Conservation (phyloP, 2,113 vertebrate genomes). For the Perognathus longimembris region DNA sequence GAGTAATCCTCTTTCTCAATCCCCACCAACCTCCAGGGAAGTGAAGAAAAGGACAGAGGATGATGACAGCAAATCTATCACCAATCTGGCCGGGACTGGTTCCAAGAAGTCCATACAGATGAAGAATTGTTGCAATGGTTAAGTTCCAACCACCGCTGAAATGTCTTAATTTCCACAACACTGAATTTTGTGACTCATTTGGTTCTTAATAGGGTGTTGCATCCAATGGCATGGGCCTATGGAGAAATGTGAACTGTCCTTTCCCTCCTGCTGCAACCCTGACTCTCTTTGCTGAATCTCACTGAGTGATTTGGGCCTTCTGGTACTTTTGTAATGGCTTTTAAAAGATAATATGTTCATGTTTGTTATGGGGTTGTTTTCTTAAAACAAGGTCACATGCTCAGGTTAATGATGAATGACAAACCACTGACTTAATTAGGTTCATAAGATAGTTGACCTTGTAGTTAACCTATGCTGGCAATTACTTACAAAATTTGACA, state of each 20-base stretch:
- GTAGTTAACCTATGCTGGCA: neutral
- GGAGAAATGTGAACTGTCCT: neutral
- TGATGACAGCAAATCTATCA: constrained; percentile 87
- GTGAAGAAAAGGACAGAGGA: constrained; percentile 90
- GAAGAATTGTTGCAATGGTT: constrained; percentile 91
- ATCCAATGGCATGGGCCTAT: rapidly evolving
- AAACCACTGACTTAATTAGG: neutral
- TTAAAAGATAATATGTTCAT: neutral
- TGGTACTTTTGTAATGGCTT: neutral
- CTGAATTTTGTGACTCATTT: neutral
- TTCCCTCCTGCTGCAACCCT: neutral
- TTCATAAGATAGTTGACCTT: neutral
- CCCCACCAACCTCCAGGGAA: constrained; percentile 85
- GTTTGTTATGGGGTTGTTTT: neutral
- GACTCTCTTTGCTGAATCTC: neutral
- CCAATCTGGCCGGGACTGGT: constrained; percentile 85
- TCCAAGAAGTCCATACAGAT: constrained; percentile 87
- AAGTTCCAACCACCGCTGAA: constrained; percentile 10
- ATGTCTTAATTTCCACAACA: neutral
- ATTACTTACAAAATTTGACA: neutral
- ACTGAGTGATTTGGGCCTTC: neutral
- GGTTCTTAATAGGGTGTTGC: neutral
- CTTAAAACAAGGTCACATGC: neutral
- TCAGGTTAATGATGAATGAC: neutral
- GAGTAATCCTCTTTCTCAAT: neutral